Conservation (phyloP, 2,113 vertebrate genomes). For the Hylia prasina region DNA sequence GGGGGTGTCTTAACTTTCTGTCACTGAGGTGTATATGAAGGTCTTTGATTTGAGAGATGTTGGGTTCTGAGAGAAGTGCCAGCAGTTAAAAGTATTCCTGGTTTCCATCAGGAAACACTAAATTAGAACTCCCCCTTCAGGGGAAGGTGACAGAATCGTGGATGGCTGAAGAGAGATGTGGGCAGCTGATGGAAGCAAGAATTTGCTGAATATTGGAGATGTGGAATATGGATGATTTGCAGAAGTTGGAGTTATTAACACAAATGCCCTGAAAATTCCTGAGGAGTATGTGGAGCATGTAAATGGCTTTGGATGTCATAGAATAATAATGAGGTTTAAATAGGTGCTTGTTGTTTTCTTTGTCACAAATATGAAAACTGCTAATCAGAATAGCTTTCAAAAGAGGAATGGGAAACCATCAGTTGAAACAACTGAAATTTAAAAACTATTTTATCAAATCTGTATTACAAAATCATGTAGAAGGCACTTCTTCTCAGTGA, state of each 20-base stretch:
- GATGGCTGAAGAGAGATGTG: not conserved
- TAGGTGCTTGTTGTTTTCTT: not conserved
- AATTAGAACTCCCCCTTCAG: not conserved
- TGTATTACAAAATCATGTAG: not conserved
- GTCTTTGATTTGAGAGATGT: not conserved
- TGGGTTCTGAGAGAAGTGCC: not conserved
- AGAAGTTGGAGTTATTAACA: not conserved
- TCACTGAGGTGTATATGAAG: not conserved
- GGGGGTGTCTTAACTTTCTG: not conserved
- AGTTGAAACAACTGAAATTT: not conserved
- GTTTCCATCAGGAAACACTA: not conserved
- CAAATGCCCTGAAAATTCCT: not conserved
- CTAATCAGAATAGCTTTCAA: not conserved
- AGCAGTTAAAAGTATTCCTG: not conserved
- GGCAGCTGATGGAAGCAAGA: not conserved
- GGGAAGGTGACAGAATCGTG: not conserved
- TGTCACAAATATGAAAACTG: not conserved
- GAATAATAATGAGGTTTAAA: not conserved
- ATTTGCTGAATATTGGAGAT: not conserved
- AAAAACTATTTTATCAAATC: not conserved
- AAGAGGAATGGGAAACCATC: not conserved
- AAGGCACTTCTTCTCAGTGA: not conserved
- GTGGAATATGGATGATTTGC: not conserved
- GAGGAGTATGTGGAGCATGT: not conserved
- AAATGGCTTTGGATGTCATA: not conserved